Conservation (phyloP, 1,140 invertebrate genomes). For the Antheraea pernyi region DNA sequence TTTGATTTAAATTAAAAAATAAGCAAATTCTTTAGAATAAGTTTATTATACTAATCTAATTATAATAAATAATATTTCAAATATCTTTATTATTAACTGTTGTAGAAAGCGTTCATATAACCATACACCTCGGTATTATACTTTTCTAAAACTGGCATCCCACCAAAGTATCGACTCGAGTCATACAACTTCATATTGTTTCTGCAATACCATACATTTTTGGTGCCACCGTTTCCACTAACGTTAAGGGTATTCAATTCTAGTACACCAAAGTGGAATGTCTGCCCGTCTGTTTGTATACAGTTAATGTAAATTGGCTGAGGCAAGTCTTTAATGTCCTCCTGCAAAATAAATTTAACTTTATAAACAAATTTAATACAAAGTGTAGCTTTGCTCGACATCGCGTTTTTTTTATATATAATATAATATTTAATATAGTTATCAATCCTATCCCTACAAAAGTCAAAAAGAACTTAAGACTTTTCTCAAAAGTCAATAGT, state of each 20-base stretch:
- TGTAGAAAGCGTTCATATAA: slow-evolving; percentile 88
- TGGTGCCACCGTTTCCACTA: slow-evolving; percentile 80
- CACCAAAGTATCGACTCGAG: slow-evolving; percentile 82
- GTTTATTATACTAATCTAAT: slow-evolving; percentile 17
- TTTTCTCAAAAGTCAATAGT: too few species aligned
- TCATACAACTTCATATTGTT: slow-evolving; percentile 84
- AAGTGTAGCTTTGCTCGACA: too few species aligned
- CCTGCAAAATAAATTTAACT: slow-evolving; percentile 69
- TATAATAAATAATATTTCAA: slow-evolving; percentile 17
- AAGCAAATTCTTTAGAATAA: slow-evolving; percentile 14
- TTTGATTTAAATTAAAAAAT: slow-evolving; percentile 14
- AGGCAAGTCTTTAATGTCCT: slow-evolving; percentile 82
- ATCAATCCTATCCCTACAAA: too few species aligned
- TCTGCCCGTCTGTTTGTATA: slow-evolving; percentile 86
- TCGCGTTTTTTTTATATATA: too few species aligned
- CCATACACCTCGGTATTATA: slow-evolving; percentile 90
- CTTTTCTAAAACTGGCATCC: slow-evolving; percentile 83
- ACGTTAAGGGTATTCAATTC: slow-evolving; percentile 92
- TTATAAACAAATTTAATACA: neutral
- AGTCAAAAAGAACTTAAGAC: too few species aligned
- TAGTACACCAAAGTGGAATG: slow-evolving; percentile 89
- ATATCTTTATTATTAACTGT: slow-evolving; percentile 46
- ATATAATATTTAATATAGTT: too few species aligned
- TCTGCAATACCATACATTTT: slow-evolving; percentile 90
- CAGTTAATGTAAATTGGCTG: slow-evolving; percentile 90